Conservation (phyloP, 2,888 invertebrate genomes). For the Ochropleura leucogaster region DNA sequence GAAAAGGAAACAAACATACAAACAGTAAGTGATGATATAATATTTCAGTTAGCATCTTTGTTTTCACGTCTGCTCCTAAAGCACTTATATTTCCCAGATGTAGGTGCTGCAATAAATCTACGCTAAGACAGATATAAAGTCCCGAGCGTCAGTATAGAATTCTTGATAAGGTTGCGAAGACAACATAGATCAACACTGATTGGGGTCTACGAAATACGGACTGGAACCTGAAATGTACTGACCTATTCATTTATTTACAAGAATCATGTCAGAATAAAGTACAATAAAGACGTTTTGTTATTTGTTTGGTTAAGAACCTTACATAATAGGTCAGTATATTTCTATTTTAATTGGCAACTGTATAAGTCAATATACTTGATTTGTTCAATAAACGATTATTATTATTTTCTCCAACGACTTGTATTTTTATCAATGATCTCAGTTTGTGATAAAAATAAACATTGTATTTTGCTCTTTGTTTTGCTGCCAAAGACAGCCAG, state of each 20-base stretch:
- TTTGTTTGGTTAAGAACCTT: background rate
- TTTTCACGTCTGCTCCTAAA: constrained; percentile 5
- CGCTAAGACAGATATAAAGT: constrained; percentile 28
- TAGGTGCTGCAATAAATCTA: constrained; percentile 31
- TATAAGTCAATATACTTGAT: too few relatives aligned
- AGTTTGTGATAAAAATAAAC: too few relatives aligned
- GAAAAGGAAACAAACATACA: background rate
- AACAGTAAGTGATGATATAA: constrained; percentile 1
- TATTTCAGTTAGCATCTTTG: background rate
- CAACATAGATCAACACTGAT: constrained; percentile 12
- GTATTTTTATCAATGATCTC: too few relatives aligned
- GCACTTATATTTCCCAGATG: constrained; percentile 23
- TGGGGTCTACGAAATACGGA: background rate
- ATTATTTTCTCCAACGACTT: too few relatives aligned
- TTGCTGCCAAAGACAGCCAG: too few relatives aligned
- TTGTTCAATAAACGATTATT: too few relatives aligned
- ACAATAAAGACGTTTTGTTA: background rate
- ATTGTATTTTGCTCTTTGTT: too few relatives aligned
- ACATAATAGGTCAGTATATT: too few relatives aligned
- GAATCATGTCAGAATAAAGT: background rate
- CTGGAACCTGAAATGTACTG: background rate
- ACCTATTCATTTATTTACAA: background rate
- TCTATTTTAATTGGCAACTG: too few relatives aligned
- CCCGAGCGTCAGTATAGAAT: constrained; percentile 29
- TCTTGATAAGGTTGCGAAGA: constrained; percentile 29